Conservation (phyloP, 1,140 invertebrate species). For the Maniola jurtina region DNA sequence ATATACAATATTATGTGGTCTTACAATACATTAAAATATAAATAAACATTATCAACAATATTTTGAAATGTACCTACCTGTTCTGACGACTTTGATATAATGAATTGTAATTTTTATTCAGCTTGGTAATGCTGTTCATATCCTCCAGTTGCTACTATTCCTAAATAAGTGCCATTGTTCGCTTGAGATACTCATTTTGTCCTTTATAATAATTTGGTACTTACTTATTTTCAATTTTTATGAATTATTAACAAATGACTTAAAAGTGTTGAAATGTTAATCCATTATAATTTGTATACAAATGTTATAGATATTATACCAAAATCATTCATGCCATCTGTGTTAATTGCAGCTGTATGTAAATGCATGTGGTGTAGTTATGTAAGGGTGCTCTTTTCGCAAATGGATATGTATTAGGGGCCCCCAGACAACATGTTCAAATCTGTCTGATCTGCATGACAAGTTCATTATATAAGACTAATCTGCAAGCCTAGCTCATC, state of each 20-base stretch:
- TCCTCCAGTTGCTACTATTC: not conserved
- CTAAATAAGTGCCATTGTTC: conserved; percentile 6
- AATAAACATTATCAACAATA: no score
- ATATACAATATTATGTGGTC: no score
- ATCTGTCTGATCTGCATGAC: no score
- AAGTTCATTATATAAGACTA: no score
- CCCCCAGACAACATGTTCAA: no score
- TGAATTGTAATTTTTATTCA: not conserved
- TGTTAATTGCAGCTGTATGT: conserved; percentile 20
- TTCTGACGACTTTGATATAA: not conserved
- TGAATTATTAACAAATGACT: not conserved
- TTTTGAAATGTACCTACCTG: no score
- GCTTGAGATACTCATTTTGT: conserved; percentile 6
- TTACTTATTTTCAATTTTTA: not conserved
- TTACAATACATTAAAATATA: no score
- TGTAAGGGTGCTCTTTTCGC: conserved; percentile 29
- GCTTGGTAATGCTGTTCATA: not conserved
- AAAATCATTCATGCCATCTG: conserved; percentile 16
- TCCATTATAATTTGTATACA: conserved; percentile 3
- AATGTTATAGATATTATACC: conserved; percentile 4
- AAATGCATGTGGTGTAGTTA: conserved; percentile 13
- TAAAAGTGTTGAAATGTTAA: not conserved
- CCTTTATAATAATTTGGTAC: not conserved
- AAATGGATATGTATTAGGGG: conserved; percentile 20
- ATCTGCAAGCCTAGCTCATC: not conserved